These are phyloP conservation scores for Ibycter americanus DNA, from an alignment of 2,797 vertebrate genomes.

Conservation along the genomic window DNA sequence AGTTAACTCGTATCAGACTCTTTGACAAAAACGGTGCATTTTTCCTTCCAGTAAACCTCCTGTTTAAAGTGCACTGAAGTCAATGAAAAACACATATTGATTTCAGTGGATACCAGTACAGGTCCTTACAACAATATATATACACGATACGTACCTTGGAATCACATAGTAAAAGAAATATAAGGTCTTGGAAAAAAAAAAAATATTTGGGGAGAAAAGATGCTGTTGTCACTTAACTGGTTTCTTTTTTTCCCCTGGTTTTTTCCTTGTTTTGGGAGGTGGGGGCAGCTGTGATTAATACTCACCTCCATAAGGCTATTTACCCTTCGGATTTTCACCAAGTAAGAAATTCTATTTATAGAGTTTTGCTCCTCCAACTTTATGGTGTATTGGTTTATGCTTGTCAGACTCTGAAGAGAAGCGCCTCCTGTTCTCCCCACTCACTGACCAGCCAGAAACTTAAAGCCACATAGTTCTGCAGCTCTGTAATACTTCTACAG, in stretches of 20 bases:
- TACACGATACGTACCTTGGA: not conserved
- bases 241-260: not conserved
- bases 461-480: not conserved
- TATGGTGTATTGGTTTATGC: not conserved
- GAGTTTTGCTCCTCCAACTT: not conserved
- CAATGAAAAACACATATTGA: not conserved
- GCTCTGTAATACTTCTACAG: not conserved
- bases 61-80: not conserved
- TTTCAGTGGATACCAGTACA: not conserved
- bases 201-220: not conserved
- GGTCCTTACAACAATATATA: not conserved
- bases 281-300: not conserved
- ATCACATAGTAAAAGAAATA: not conserved
- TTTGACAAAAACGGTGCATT: not conserved
- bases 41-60: not conserved
- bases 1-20: not conserved
- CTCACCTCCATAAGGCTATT: not conserved
- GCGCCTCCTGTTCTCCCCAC: not conserved
- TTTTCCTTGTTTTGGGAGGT: accelerated
- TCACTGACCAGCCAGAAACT: not conserved
- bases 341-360: not conserved
- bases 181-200: not conserved
- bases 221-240: not conserved
- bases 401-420: not conserved
- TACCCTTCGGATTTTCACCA: not conserved